Conservation (phyloP, 2,888 invertebrate genomes). For the Pediacus dermestoides region DNA sequence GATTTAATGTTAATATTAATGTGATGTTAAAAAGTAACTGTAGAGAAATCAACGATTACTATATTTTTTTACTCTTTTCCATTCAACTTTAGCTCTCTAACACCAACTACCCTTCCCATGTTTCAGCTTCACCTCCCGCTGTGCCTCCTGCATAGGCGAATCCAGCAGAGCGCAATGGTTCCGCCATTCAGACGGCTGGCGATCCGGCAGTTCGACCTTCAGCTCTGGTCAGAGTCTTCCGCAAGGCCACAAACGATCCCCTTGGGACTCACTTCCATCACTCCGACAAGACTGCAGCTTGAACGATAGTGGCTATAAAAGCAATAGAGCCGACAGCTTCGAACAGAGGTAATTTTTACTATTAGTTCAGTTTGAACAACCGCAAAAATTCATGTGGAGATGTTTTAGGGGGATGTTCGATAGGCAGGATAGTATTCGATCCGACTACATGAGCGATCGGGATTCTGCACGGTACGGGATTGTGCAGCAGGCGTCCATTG, state of each 20-base stretch:
- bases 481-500: slow-evolving; percentile 89
- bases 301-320: slow-evolving; percentile 83
- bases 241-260: slow-evolving; percentile 68
- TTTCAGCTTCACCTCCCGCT: slow-evolving; percentile 57
- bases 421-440: slow-evolving; percentile 83
- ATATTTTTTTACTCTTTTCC: too few relatives aligned
- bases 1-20: too few relatives aligned
- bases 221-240: slow-evolving; percentile 53
- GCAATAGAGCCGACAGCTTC: slow-evolving; percentile 79
- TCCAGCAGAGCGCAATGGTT: slow-evolving; percentile 87
- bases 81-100: too few relatives aligned
- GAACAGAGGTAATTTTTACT: slow-evolving; percentile 69
- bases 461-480: slow-evolving; percentile 82
- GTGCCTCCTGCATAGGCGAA: slow-evolving; percentile 86
- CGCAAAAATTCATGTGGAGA: background rate
- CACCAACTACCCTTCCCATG: too few relatives aligned
- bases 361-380: background rate
- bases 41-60: too few relatives aligned
- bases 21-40: too few relatives aligned
- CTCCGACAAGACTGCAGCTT: slow-evolving; percentile 81
- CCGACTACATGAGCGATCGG: slow-evolving; percentile 87
- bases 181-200: slow-evolving; percentile 86
- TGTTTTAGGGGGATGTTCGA: slow-evolving; percentile 74
- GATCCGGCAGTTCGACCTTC: slow-evolving; percentile 68
- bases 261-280: slow-evolving; percentile 85